Conservation (phyloP, 2,113 vertebrate genomes). For the Pseudopipra pipra region DNA sequence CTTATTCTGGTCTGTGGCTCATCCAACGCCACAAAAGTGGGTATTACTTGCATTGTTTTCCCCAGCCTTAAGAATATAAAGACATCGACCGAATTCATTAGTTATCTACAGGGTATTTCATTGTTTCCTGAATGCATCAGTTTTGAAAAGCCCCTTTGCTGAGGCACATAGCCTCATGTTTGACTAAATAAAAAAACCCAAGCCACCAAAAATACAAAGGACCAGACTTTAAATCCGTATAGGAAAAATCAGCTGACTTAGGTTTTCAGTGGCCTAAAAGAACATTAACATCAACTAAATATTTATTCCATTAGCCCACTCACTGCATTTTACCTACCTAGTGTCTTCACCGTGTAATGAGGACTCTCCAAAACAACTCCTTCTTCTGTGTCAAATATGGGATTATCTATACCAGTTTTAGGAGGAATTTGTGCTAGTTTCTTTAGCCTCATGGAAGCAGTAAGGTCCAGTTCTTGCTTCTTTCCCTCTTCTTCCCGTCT, state of each 20-base stretch:
- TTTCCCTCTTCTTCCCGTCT: slow-evolving; percentile 83
- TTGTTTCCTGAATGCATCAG: fast-evolving
- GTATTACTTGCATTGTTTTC: not conserved
- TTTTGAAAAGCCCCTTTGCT: not conserved
- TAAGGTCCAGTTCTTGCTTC: slow-evolving; percentile 88
- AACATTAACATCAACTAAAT: not conserved
- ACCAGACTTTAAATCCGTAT: not conserved
- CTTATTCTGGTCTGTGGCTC: not conserved
- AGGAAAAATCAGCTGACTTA: not conserved
- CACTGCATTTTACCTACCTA: slow-evolving; percentile 70
- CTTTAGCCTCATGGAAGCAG: slow-evolving; percentile 89
- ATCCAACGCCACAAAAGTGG: not conserved
- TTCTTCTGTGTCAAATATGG: slow-evolving; percentile 90
- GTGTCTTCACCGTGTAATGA: slow-evolving; percentile 76
- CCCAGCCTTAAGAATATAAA: not conserved
- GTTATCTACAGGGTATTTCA: not conserved
- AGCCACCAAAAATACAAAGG: not conserved
- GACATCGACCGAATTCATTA: not conserved
- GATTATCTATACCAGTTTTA: slow-evolving; percentile 93
- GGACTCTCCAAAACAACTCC: slow-evolving; percentile 76
- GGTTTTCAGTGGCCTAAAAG: not conserved
- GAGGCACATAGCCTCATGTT: not conserved
- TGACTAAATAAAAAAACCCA: not conserved
- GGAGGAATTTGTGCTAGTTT: slow-evolving; percentile 90
- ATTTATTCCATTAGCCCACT: not conserved